Evolutionary conservation across 2,888 invertebrate species (phyloP).

Genomic region (Pheosia gnoma): DNA sequence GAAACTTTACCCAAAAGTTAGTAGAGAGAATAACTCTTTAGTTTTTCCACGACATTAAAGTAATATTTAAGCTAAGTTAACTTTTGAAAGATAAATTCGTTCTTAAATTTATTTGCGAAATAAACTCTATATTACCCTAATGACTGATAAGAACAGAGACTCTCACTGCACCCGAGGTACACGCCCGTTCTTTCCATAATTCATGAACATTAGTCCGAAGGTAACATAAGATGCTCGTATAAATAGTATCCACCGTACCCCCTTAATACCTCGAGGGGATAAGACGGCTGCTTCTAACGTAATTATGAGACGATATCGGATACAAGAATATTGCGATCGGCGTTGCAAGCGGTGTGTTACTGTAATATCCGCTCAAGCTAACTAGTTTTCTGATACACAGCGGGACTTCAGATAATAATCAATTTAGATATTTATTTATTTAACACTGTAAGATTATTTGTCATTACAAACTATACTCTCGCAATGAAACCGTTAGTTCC

Average conservation of each 20-base stretch:
- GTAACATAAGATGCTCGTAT: constrained; percentile 51
- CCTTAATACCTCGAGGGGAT: constrained; percentile 37
- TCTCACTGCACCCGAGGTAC: constrained; percentile 16
- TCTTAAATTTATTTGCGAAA: background rate
- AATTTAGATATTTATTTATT: too few relatives aligned
- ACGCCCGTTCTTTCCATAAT: constrained; percentile 47
- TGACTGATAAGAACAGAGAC: background rate
- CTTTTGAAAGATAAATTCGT: background rate
- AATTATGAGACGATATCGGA: constrained; percentile 41
- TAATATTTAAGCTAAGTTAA: background rate
- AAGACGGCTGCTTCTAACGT: constrained; percentile 40
- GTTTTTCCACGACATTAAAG: background rate
- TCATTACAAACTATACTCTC: background rate
- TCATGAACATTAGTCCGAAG: constrained; percentile 62
- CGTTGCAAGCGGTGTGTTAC: constrained; percentile 2
- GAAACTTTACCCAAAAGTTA: too few relatives aligned
- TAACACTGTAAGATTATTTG: background rate
- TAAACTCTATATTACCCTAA: background rate
- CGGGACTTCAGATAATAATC: background rate
- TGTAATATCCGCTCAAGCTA: background rate
- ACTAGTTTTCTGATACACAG: background rate
- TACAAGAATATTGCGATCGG: constrained; percentile 32
- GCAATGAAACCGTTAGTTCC: background rate
- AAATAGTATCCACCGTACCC: constrained; percentile 39
- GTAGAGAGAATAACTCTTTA: too few relatives aligned